A percentile compares a stretch with the other conserved stretches of the same genome.
Conservation (phyloP, 2,113 vertebrate genomes). For the Anser cygnoides region DNA sequence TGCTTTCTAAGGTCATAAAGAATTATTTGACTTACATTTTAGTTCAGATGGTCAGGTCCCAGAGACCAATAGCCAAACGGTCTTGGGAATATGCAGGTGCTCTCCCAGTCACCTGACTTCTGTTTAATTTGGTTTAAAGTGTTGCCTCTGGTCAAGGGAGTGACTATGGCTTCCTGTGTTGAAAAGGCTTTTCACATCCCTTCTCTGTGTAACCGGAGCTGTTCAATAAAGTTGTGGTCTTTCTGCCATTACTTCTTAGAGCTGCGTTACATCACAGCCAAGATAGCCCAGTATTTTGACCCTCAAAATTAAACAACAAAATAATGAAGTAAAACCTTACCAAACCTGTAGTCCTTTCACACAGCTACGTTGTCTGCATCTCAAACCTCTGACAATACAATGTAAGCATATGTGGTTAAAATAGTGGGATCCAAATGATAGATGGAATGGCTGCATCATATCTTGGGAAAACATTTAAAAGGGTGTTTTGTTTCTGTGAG, state of each 20-base stretch:
- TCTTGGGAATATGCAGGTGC: conserved; percentile 47
- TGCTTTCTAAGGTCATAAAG: neutral
- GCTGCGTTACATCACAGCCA: neutral
- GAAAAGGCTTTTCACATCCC: conserved; percentile 46
- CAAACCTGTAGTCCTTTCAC: neutral
- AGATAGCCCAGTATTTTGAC: neutral
- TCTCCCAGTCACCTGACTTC: conserved; percentile 26
- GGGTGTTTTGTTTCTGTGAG: conserved; percentile 47
- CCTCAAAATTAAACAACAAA: neutral
- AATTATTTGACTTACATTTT: neutral
- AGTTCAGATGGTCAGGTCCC: neutral
- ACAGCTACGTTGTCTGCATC: neutral
- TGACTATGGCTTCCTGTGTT: conserved; percentile 22
- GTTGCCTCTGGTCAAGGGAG: conserved; percentile 21
- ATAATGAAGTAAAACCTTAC: neutral
- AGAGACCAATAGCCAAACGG: neutral
- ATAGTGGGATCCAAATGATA: conserved; percentile 12
- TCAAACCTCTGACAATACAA: neutral
- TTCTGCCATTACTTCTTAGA: neutral
- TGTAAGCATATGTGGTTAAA: conserved; percentile 9
- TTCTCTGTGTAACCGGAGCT: conserved; percentile 24
- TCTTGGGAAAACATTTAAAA: conserved; percentile 57
- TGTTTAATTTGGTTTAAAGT: conserved; percentile 55
- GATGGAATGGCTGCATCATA: conserved; percentile 47
- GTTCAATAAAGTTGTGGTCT: neutral